phyloP scores from a whole-genome alignment of 2,797 vertebrate genomes.

The Enoplosus armatus region DNA sequence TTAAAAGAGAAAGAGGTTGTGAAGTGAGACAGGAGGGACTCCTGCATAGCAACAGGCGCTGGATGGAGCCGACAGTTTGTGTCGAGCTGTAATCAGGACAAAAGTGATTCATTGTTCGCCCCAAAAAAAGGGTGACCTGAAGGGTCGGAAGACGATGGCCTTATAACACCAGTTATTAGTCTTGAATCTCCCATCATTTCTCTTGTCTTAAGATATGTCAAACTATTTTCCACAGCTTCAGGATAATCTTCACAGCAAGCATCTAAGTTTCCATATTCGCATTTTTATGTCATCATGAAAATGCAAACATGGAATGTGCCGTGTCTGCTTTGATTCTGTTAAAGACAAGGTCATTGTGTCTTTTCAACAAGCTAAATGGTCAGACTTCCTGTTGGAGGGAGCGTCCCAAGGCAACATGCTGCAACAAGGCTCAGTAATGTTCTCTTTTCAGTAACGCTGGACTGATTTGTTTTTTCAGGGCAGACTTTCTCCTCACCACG shows the following conservation, averaged over 20 bases:
- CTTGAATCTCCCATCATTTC: no score
- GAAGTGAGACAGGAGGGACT: slow-evolving; percentile 25
- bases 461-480: no score
- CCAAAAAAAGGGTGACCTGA: background rate
- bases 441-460: no score
- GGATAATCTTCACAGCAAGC: no score
- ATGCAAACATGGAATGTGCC: background rate
- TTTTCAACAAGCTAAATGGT: no score
- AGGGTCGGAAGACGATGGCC: background rate
- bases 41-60: slow-evolving; percentile 64
- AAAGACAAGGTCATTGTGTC: background rate
- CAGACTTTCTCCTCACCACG: background rate
- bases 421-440: background rate
- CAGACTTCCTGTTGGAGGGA: no score
- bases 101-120: background rate
- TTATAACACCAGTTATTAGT: background rate
- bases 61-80: slow-evolving; percentile 2
- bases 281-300: background rate
- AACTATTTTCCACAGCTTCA: background rate
- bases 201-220: background rate
- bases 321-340: background rate
- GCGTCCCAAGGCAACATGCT: no score
- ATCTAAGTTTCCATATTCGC: background rate
- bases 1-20: slow-evolving; percentile 7
- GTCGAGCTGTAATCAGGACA: slow-evolving; percentile 9